Conservation (phyloP, 2,797 vertebrate genomes). For the Lepus townsendii region DNA sequence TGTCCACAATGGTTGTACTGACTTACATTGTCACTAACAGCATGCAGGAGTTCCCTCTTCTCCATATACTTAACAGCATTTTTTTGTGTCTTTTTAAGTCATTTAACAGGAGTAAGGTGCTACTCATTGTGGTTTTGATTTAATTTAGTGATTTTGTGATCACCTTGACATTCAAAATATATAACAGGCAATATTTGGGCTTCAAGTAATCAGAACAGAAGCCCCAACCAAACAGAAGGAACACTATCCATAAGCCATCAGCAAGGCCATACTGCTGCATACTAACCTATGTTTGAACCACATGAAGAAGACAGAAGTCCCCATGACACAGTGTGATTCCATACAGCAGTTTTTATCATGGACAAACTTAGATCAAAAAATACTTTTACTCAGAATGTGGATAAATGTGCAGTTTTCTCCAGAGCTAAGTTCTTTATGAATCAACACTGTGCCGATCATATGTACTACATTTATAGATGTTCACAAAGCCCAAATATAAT, state of each 20-base stretch:
- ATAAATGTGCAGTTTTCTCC: not conserved
- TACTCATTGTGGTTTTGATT: too few species aligned
- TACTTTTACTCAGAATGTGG: not conserved
- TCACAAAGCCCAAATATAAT: slow-evolving; percentile 42
- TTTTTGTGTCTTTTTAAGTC: too few species aligned
- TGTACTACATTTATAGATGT: slow-evolving; percentile 48
- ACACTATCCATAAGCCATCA: not conserved
- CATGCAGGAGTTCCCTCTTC: too few species aligned
- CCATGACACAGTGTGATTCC: not conserved
- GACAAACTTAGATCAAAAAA: not conserved
- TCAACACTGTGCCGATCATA: not conserved
- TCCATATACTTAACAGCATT: too few species aligned
- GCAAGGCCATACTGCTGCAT: not conserved
- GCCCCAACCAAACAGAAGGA: not conserved
- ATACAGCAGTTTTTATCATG: not conserved
- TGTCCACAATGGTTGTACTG: too few species aligned
- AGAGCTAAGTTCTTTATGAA: slow-evolving; percentile 58
- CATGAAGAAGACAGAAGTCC: not conserved
- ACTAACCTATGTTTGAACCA: not conserved
- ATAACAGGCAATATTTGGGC: not conserved
- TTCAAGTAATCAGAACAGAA: slow-evolving; percentile 16
- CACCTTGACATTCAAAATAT: slow-evolving; percentile 47
- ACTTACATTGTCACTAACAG: too few species aligned
- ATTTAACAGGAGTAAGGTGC: too few species aligned
- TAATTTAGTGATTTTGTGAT: not conserved